Conservation (phyloP, 2,797 vertebrate genomes). For the Denticeps clupeoides region DNA sequence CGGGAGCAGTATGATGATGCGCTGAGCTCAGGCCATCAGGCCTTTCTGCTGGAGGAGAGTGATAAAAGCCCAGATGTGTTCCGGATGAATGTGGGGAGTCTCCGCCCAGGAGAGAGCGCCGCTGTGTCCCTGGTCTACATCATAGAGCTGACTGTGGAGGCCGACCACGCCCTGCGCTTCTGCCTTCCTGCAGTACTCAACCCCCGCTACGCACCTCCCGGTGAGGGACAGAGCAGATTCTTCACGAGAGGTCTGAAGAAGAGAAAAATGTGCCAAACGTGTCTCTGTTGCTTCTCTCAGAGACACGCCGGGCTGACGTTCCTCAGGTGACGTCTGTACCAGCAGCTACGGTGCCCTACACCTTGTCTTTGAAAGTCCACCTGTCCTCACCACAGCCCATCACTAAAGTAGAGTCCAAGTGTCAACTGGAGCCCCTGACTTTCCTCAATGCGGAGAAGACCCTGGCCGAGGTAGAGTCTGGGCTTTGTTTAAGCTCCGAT, state of each 20-base stretch:
- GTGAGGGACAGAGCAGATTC: conserved; percentile 40
- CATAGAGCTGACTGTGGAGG: conserved; percentile 57
- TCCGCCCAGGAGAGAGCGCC: conserved; percentile 48
- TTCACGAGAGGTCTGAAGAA: too few species aligned
- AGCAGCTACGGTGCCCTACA: conserved; percentile 57
- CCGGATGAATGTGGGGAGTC: conserved; percentile 55
- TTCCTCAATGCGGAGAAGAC: conserved; percentile 55
- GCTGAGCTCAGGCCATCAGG: conserved; percentile 21
- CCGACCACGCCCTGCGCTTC: conserved; percentile 47
- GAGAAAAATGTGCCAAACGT: too few species aligned
- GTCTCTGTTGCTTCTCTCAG: conserved; percentile 21
- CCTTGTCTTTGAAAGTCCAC: conserved; percentile 49
- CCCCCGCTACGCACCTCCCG: conserved; percentile 35
- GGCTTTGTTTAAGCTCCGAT: not conserved
- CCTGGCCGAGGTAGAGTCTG: conserved; percentile 47
- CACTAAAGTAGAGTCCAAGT: conserved; percentile 61
- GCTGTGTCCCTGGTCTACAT: conserved; percentile 37
- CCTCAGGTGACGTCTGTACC: conserved; percentile 41
- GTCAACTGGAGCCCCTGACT: conserved; percentile 50
- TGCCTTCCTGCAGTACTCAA: conserved; percentile 46
- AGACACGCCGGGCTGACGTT: conserved; percentile 14
- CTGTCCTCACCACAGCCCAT: conserved; percentile 58
- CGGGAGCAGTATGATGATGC: conserved; percentile 25
- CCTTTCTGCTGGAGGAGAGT: conserved; percentile 44
- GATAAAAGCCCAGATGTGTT: conserved; percentile 57